phyloP scores from a whole-genome alignment of 2,888 invertebrate genomes.

The Sarcophaga carnaria region DNA sequence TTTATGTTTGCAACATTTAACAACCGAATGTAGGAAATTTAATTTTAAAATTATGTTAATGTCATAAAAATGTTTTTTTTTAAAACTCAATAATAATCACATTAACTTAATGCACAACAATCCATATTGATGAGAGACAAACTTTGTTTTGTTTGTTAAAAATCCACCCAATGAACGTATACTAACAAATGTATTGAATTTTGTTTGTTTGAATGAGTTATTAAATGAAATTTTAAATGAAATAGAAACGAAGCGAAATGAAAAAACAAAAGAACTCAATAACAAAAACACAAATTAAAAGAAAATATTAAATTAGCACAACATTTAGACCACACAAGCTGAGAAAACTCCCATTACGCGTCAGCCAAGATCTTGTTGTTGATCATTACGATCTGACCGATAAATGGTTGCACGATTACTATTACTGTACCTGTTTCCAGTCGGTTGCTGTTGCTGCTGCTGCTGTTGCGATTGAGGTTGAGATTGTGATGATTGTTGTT shows the following conservation, averaged over 20 bases:
- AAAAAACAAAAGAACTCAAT: not conserved
- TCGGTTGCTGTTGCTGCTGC: slow-evolving; percentile 74
- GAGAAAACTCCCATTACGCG: slow-evolving; percentile 91
- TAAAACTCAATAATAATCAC: not conserved
- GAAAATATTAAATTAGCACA: slow-evolving; percentile 37
- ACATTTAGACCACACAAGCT: slow-evolving; percentile 88
- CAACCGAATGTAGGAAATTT: no score
- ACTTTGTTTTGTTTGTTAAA: not conserved
- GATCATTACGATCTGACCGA: slow-evolving; percentile 68
- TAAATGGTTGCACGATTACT: slow-evolving; percentile 69
- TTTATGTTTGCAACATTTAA: no score
- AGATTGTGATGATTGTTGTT: slow-evolving; percentile 76
- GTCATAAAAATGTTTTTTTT: not conserved
- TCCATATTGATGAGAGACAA: not conserved
- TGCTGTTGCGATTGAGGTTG: slow-evolving; percentile 77
- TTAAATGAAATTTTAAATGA: not conserved
- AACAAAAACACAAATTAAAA: slow-evolving; percentile 19
- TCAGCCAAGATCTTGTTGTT: slow-evolving; percentile 88
- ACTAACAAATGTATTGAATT: slow-evolving; percentile 32
- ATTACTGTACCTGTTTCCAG: slow-evolving; percentile 72
- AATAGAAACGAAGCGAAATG: slow-evolving; percentile 16
- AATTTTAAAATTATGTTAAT: no score
- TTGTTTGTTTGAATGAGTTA: slow-evolving; percentile 4
- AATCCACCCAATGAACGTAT: slow-evolving; percentile 33
- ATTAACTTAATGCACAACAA: not conserved